These are phyloP conservation scores for Fulica atra DNA, from an alignment of 2,113 vertebrate species.

Conservation along the genomic window DNA sequence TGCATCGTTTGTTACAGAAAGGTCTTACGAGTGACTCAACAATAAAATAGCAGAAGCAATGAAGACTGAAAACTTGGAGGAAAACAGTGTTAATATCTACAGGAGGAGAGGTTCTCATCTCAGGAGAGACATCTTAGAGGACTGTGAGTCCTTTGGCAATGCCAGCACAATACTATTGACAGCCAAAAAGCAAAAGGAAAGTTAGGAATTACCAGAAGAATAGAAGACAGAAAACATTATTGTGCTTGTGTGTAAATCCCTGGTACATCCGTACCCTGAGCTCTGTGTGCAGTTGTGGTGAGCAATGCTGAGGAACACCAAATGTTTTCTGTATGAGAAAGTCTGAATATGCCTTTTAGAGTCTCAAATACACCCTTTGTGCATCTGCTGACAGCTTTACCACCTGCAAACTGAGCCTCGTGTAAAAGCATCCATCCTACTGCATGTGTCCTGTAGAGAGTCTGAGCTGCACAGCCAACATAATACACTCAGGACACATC, in stretches of 20 bases:
- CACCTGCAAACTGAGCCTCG: background rate
- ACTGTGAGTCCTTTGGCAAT: background rate
- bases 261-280: background rate
- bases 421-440: background rate
- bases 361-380: background rate
- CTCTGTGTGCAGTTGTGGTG: background rate
- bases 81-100: background rate
- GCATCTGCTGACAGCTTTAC: background rate
- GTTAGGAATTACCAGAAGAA: background rate
- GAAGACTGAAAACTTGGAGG: background rate
- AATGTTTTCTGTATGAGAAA: background rate
- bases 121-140: background rate
- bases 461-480: background rate
- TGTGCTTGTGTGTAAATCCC: background rate
- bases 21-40: background rate
- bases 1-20: background rate
- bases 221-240: background rate
- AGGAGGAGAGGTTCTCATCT: background rate
- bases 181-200: background rate
- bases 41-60: background rate
- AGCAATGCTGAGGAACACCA: background rate
- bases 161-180: background rate
- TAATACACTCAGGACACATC: fast-evolving
- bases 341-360: background rate
- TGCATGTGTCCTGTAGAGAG: background rate